These are phyloP conservation scores for Andrena dorsata DNA, from an alignment of 2,888 invertebrate genomes.

Conservation along the genomic window DNA sequence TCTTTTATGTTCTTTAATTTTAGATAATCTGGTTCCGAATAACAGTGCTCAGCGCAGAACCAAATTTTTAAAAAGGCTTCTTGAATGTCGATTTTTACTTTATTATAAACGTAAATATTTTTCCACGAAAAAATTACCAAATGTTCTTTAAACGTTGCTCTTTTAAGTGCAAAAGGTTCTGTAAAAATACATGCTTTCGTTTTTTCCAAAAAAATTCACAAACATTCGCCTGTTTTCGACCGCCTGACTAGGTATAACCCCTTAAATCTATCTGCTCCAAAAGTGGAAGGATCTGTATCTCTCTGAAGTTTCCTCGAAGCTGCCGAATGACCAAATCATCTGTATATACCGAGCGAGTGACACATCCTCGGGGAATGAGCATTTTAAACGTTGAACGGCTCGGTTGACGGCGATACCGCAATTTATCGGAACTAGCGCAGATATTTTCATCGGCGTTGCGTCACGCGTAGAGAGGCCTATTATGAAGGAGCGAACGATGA, in stretches of 20 bases:
- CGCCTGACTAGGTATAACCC: background rate
- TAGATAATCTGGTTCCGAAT: no score
- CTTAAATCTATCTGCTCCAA: background rate
- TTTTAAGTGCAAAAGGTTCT: no score
- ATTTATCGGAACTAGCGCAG: slow-evolving; percentile 51
- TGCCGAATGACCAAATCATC: background rate
- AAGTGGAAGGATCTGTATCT: background rate
- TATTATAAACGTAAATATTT: no score
- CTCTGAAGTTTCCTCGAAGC: background rate
- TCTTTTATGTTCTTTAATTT: no score
- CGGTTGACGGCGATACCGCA: slow-evolving; percentile 37
- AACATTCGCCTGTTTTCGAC: background rate
- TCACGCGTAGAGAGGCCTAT: slow-evolving; percentile 38
- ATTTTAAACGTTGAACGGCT: background rate
- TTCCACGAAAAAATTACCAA: no score
- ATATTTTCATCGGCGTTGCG: slow-evolving; percentile 62
- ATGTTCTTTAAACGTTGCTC: no score
- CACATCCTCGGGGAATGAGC: background rate
- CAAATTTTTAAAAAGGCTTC: no score
- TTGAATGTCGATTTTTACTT: no score
- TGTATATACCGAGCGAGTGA: background rate
- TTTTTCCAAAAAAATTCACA: background rate
- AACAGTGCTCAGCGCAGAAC: no score
- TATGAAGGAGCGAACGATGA: slow-evolving; percentile 43
- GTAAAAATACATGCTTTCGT: background rate